Percentiles rank a stretch among this genome's conserved stretches.
These are phyloP conservation scores for Mylabris phalerata DNA, from an alignment of 1,140 invertebrate species.

Conservation along the genomic window DNA sequence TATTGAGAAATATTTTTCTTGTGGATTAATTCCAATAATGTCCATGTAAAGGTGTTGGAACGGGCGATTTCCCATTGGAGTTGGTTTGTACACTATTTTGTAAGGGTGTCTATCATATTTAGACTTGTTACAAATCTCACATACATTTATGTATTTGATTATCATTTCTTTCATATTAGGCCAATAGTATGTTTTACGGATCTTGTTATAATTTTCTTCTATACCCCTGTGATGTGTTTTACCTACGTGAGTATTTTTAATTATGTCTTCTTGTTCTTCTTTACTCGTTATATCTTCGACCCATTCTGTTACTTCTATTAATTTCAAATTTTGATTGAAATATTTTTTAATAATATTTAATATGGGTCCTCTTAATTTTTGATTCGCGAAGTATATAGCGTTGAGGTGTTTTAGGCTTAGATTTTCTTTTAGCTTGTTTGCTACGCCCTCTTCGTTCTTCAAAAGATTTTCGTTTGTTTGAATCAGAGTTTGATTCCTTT, in stretches of 20 bases:
- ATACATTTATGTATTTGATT: not conserved
- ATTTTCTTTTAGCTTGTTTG: too few species aligned
- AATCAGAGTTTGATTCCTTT: too few species aligned
- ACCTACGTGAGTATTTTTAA: not conserved
- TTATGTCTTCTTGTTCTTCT: not conserved
- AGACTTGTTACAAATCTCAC: not conserved
- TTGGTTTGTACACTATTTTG: not conserved
- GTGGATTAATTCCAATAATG: not conserved
- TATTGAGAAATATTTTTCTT: not conserved
- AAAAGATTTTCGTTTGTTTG: too few species aligned
- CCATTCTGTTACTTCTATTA: not conserved
- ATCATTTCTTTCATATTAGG: not conserved
- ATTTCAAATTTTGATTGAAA: not conserved
- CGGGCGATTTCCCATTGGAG: not conserved
- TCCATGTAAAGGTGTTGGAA: slow-evolving; percentile 1
- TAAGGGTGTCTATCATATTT: slow-evolving; percentile 8
- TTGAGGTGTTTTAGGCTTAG: too few species aligned
- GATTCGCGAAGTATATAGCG: too few species aligned
- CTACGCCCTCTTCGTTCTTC: too few species aligned
- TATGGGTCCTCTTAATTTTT: not conserved
- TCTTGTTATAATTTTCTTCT: not conserved
- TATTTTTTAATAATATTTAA: not conserved
- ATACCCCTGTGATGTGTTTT: not conserved
- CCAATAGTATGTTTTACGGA: not conserved
- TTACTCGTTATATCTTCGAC: not conserved